phyloP scores from a whole-genome alignment of 1,140 invertebrate species.

The Copidosoma floridanum region DNA sequence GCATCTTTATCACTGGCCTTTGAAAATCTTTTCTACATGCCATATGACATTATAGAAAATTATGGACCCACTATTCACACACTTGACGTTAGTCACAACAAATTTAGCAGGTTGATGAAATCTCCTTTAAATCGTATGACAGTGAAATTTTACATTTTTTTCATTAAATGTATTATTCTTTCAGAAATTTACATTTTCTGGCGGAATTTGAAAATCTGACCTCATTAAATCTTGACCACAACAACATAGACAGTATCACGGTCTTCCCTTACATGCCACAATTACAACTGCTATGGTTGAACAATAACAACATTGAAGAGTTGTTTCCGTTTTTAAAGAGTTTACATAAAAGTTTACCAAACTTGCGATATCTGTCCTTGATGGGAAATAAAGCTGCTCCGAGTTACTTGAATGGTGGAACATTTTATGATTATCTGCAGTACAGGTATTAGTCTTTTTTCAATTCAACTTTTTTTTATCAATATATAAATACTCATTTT shows the following conservation, averaged over 20 bases:
- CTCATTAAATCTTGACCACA: conserved; percentile 74
- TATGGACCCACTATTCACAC: conserved; percentile 51
- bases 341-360: conserved; percentile 65
- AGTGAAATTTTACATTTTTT: conserved; percentile 6
- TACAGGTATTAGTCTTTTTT: conserved; percentile 64
- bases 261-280: conserved; percentile 67
- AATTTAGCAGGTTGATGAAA: conserved; percentile 61
- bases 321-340: conserved; percentile 70
- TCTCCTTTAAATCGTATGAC: conserved; percentile 9
- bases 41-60: conserved; percentile 48
- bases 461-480: neutral
- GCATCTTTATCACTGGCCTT: conserved; percentile 48
- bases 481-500: conserved; percentile 18
- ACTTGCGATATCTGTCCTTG: conserved; percentile 67
- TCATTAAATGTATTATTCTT: conserved; percentile 38
- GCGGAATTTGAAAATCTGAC: conserved; percentile 67
- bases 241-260: conserved; percentile 65
- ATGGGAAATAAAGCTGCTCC: conserved; percentile 79
- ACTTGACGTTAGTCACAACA: conserved; percentile 71
- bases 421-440: conserved; percentile 73
- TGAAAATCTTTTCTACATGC: conserved; percentile 49
- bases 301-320: conserved; percentile 71
- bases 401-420: conserved; percentile 72
- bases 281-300: conserved; percentile 74
- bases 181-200: conserved; percentile 68